Conservation (phyloP, 35 echinoderm and acorn worm species). For the Heliocidaris erythrogramma region DNA sequence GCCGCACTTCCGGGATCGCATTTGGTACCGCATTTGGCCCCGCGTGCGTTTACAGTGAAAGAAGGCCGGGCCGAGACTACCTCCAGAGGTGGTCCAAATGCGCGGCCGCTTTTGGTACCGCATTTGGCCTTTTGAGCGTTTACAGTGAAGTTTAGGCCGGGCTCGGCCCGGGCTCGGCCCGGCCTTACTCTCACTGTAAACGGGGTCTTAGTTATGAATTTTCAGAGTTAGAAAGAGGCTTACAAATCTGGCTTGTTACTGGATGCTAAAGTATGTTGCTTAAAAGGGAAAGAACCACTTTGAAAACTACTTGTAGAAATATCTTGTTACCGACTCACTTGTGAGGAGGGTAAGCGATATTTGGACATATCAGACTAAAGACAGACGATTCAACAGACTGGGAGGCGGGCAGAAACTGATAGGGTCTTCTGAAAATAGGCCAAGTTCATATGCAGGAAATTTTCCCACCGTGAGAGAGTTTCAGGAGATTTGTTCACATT, state of each 20-base stretch:
- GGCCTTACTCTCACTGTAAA: too few species aligned
- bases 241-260: neutral
- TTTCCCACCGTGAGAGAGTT: neutral
- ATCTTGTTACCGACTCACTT: neutral
- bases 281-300: neutral
- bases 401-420: neutral
- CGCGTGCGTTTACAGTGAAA: too few species aligned
- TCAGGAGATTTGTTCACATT: neutral
- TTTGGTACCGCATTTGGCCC: too few species aligned
- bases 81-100: too few species aligned
- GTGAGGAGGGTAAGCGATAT: neutral
- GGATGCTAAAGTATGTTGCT: neutral
- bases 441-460: conserved; percentile 4
- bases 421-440: neutral
- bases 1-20: too few species aligned
- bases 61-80: too few species aligned
- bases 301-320: neutral
- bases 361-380: neutral
- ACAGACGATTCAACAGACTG: neutral
- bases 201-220: too few species aligned
- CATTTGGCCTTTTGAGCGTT: too few species aligned
- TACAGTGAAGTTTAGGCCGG: too few species aligned
- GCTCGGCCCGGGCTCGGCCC: too few species aligned
- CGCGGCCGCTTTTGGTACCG: too few species aligned
- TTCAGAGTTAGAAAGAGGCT: too few species aligned